A percentile compares a stretch with the other conserved stretches of the same genome.
Conservation (phyloP, 2,797 vertebrate genomes). For the Lepilemur septentrionalis region DNA sequence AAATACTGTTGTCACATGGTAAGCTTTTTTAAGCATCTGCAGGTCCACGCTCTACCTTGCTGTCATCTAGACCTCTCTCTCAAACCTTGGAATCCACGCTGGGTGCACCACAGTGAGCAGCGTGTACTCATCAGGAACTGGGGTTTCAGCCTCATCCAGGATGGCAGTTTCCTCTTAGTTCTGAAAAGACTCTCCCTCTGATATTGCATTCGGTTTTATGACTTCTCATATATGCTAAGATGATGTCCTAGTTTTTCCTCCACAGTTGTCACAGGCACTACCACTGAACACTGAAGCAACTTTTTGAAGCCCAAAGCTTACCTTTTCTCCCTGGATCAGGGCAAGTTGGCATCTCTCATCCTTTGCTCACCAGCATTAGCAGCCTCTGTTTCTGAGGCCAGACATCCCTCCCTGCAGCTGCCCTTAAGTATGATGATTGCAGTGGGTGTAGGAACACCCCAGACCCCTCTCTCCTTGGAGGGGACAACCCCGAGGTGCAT, state of each 20-base stretch:
- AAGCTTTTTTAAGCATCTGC: neutral
- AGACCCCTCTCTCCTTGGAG: neutral
- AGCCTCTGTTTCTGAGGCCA: neutral
- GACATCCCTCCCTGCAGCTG: neutral
- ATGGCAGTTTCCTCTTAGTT: neutral
- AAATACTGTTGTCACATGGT: neutral
- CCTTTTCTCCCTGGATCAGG: neutral
- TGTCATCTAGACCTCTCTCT: neutral
- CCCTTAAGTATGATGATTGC: neutral
- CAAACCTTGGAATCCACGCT: neutral
- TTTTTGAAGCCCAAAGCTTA: neutral
- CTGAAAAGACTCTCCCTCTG: neutral
- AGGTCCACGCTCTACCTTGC: neutral
- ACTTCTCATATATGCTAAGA: neutral
- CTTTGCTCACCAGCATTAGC: neutral
- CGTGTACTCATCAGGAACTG: fast-evolving
- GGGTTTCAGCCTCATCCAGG: neutral
- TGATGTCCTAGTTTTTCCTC: neutral
- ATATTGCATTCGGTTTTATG: neutral
- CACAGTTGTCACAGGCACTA: neutral
- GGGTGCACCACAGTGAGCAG: neutral
- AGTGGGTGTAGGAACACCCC: neutral
- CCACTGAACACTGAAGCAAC: neutral
- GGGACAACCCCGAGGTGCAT: fast-evolving
- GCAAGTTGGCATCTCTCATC: neutral